Evolutionary conservation across 2,113 vertebrate genomes (phyloP), one percentile per base, ranked within the genome.

Genomic region (Phylloscopus whistleri): DNA sequence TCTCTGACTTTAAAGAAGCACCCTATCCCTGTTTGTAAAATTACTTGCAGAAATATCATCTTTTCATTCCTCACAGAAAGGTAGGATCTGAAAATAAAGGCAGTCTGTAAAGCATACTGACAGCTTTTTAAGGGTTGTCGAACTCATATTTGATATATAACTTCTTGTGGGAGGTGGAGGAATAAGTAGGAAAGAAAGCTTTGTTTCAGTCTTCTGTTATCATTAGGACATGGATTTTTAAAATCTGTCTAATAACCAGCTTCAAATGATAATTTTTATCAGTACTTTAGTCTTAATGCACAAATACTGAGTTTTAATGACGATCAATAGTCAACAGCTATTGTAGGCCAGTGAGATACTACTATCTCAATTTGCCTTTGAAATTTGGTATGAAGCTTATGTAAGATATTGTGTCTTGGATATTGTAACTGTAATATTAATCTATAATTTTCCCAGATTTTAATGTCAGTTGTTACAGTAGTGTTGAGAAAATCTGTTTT

Each of bases 331-430:
- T 68, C 26, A 37, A 15, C 19, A 81, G 31, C 18, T 28, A 27
- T 56, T 0, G 0, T 28, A 73, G 67, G 28, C 8, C 31, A 56
- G 27, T 9, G 7, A 76, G 46, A 15, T 73, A n/a, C n/a, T n/a
- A 6, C 27, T 66, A 28, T 41, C 8, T 70, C 16, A 75, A 3
- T 84, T 92, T 85, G 24, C 12, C 19, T 73, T 66, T 69, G 53
- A 89, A 90, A 48, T 69, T 73, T 74, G 22, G 37, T 66, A 4
- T 76, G 24, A 79, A 8, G 6, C 20, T 56, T 78, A 41, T 60
- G 72, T 84, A 75, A 79, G 33, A 48, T 72, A 51, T 0, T 43
- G 13, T 64, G 5, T 72, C 20, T 79, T 37, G n/a, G 27, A 56
- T 76, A 69, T 60, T 90, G 79, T 72, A 82, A 39, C 48, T 43